These are phyloP conservation scores for Bradypodion ventrale DNA, from an alignment of 2,797 vertebrate species.

Conservation along the genomic window DNA sequence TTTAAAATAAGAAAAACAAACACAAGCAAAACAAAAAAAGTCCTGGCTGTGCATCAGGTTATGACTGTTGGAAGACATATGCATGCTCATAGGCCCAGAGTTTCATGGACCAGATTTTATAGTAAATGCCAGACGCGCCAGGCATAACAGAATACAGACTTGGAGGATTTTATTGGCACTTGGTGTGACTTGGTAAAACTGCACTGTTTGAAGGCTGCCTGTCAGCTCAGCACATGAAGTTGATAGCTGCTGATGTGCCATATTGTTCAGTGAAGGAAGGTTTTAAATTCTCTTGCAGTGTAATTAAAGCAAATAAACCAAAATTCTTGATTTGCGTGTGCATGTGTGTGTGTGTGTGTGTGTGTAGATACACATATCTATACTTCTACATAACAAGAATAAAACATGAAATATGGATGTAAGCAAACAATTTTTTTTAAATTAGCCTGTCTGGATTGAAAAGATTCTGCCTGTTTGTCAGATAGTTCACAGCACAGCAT, in stretches of 20 bases:
- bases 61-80: neutral
- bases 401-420: constrained; percentile 30
- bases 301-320: constrained; percentile 50
- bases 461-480: constrained; percentile 28
- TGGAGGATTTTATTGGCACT: neutral
- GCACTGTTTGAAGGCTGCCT: constrained; percentile 29
- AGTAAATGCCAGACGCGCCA: neutral
- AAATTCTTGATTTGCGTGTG: constrained; percentile 20
- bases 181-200: neutral
- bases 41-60: neutral
- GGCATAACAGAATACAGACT: neutral
- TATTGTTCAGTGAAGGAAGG: constrained; percentile 24
- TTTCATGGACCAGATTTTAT: neutral
- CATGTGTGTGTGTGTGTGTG: neutral
- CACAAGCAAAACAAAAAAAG: neutral
- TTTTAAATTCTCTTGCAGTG: constrained; percentile 7
- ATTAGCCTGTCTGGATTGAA: constrained; percentile 11
- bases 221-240: constrained; percentile 21
- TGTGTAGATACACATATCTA: too few relatives aligned
- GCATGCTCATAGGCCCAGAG: neutral
- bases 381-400: constrained; percentile 26
- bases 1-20: too few relatives aligned
- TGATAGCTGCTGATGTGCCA: constrained; percentile 19
- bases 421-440: constrained; percentile 18
- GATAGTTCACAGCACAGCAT: constrained; percentile 10